Percentiles rank a stretch among this genome's conserved stretches.
These are phyloP conservation scores for Nasonovia ribisnigri DNA, from an alignment of 2,888 invertebrate species.

Conservation along the genomic window DNA sequence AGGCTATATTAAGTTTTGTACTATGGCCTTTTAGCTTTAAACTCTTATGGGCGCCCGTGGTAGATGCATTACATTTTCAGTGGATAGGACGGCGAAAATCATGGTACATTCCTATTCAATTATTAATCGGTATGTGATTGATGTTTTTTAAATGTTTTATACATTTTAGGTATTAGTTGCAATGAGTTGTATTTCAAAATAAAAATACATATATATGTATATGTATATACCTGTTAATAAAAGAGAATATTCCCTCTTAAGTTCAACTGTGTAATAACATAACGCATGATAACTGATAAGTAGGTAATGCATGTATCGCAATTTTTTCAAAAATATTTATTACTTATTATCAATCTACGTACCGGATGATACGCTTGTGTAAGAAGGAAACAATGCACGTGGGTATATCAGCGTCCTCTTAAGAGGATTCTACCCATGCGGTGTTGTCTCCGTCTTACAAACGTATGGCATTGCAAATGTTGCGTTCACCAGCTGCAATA, in stretches of 20 bases:
- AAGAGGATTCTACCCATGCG: too few relatives aligned
- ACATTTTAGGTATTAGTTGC: neutral
- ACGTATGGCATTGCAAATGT: too few relatives aligned
- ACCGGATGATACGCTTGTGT: too few relatives aligned
- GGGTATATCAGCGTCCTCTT: too few relatives aligned
- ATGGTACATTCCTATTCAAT: slow-evolving; percentile 95
- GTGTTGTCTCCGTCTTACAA: too few relatives aligned
- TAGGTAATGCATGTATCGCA: neutral
- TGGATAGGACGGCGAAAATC: slow-evolving; percentile 93
- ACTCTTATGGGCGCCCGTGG: slow-evolving; percentile 97
- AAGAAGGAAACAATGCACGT: too few relatives aligned
- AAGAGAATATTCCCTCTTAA: neutral
- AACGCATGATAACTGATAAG: too few relatives aligned
- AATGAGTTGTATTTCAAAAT: neutral
- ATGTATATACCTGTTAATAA: neutral
- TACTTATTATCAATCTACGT: too few relatives aligned
- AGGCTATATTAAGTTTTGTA: slow-evolving; percentile 72
- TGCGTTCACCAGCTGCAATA: too few relatives aligned
- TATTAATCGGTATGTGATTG: slow-evolving; percentile 85
- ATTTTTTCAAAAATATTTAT: neutral
- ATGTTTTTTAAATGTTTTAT: neutral
- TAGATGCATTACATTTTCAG: slow-evolving; percentile 89
- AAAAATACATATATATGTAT: too few relatives aligned
- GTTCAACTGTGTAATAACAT: neutral
- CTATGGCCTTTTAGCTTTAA: slow-evolving; percentile 74